Conservation (phyloP, 2,888 invertebrate species). For the Campoplex nolae region DNA sequence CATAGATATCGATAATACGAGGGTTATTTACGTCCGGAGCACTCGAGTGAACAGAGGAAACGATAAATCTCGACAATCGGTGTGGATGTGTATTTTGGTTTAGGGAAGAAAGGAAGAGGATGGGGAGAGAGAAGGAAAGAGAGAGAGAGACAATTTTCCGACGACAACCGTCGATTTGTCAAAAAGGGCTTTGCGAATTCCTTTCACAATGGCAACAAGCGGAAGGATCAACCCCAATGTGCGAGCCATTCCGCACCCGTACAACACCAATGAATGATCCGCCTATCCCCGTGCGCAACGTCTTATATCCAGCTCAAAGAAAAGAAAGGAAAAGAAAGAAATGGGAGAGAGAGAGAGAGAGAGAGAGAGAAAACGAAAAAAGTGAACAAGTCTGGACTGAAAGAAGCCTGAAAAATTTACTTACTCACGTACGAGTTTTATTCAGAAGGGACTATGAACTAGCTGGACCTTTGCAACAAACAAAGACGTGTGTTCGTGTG, state of each 20-base stretch:
- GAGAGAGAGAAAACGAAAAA: slow-evolving; percentile 10
- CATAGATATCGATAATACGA: slow-evolving; percentile 76
- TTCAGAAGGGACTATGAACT: slow-evolving; percentile 70
- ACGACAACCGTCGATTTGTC: slow-evolving; percentile 84
- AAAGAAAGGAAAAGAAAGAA: neutral
- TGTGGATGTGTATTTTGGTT: slow-evolving; percentile 72
- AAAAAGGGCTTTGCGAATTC: slow-evolving; percentile 81
- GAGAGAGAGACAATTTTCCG: slow-evolving; percentile 76
- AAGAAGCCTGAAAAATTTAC: slow-evolving; percentile 83
- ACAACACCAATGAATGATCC: slow-evolving; percentile 78
- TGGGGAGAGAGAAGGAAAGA: slow-evolving; percentile 7
- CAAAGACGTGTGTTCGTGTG: slow-evolving; percentile 66
- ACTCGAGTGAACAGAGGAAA: slow-evolving; percentile 75
- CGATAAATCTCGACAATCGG: slow-evolving; percentile 80
- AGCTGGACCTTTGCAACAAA: slow-evolving; percentile 63
- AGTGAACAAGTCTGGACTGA: slow-evolving; percentile 69
- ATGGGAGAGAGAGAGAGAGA: slow-evolving; percentile 3
- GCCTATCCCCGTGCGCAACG: slow-evolving; percentile 78
- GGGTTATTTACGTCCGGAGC: slow-evolving; percentile 80
- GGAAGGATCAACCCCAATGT: slow-evolving; percentile 80
- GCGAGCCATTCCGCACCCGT: slow-evolving; percentile 74
- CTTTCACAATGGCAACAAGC: slow-evolving; percentile 82
- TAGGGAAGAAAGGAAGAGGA: slow-evolving; percentile 77
- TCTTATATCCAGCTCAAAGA: slow-evolving; percentile 26
- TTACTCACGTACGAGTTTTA: slow-evolving; percentile 75